Percentiles rank a stretch among this genome's conserved stretches.
Evolutionary conservation across 2,113 vertebrate species (phyloP).

Genomic region (Callaeas wilsoni): DNA sequence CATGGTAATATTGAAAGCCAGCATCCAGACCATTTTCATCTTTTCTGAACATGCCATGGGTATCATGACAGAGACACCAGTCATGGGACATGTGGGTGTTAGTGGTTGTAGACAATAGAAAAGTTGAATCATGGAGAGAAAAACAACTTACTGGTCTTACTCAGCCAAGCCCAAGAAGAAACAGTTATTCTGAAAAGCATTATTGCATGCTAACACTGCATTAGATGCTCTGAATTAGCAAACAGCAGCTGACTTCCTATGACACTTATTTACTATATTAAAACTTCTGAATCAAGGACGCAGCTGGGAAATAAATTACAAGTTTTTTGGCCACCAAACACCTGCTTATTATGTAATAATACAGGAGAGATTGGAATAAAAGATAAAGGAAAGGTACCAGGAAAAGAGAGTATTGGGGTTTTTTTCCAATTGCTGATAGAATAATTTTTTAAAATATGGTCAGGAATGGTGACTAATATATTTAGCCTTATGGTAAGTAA

Average conservation of each 20-base stretch:
- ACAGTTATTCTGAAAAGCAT: background rate
- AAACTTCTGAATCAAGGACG: background rate
- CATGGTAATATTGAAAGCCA: background rate
- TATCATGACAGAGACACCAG: background rate
- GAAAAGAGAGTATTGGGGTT: accelerated
- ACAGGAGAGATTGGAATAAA: background rate
- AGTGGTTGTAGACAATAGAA: background rate
- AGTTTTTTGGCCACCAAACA: background rate
- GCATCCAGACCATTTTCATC: background rate
- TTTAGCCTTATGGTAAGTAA: background rate
- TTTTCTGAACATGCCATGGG: background rate
- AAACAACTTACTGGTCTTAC: background rate
- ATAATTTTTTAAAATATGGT: background rate
- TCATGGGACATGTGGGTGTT: accelerated
- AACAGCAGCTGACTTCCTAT: background rate
- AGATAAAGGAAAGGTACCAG: background rate
- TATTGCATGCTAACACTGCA: background rate
- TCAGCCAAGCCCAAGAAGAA: background rate
- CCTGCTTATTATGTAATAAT: background rate
- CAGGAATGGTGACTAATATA: background rate
- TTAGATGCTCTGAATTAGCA: background rate
- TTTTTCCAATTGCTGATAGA: background rate
- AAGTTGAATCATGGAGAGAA: background rate
- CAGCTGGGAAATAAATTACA: background rate
- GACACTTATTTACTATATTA: background rate